A percentile compares a stretch with the other conserved stretches of the same genome.
These are phyloP conservation scores for Propithecus deckenii DNA, from an alignment of 2,797 vertebrate genomes.

Conservation along the genomic window DNA sequence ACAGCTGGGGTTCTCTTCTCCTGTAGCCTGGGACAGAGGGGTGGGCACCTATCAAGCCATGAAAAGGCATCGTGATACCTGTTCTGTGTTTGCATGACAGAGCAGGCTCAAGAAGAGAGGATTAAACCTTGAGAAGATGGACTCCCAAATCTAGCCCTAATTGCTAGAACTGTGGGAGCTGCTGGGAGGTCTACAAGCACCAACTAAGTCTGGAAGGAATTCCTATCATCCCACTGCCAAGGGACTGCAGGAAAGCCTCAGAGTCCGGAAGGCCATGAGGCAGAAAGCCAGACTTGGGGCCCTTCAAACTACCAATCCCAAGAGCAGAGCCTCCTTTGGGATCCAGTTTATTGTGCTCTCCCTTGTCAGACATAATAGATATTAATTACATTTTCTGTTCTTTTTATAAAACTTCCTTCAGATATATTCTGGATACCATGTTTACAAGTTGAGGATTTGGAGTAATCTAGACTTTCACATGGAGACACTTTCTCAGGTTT, in stretches of 20 bases:
- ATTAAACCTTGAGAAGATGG: not conserved
- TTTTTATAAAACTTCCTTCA: not conserved
- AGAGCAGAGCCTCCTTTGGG: not conserved
- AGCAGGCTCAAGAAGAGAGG: not conserved
- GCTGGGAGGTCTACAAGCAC: not conserved
- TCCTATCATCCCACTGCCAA: not conserved
- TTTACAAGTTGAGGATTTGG: not conserved
- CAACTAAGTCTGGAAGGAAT: not conserved
- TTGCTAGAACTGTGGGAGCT: not conserved
- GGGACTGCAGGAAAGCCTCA: too few species aligned
- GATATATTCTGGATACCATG: not conserved
- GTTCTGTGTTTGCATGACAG: not conserved
- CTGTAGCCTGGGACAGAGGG: not conserved
- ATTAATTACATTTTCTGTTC: not conserved
- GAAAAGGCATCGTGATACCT: not conserved
- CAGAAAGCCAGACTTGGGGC: too few species aligned
- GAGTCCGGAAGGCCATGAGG: not conserved
- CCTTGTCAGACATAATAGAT: not conserved
- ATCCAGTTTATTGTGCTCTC: not conserved
- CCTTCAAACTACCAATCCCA: not conserved
- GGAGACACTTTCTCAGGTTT: not conserved
- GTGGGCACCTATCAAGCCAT: not conserved
- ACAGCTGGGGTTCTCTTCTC: not conserved
- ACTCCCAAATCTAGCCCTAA: not conserved
- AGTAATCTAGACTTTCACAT: fast-evolving